phyloP scores from a whole-genome alignment of 2,113 vertebrate species.

The Bambusicola thoracicus region DNA sequence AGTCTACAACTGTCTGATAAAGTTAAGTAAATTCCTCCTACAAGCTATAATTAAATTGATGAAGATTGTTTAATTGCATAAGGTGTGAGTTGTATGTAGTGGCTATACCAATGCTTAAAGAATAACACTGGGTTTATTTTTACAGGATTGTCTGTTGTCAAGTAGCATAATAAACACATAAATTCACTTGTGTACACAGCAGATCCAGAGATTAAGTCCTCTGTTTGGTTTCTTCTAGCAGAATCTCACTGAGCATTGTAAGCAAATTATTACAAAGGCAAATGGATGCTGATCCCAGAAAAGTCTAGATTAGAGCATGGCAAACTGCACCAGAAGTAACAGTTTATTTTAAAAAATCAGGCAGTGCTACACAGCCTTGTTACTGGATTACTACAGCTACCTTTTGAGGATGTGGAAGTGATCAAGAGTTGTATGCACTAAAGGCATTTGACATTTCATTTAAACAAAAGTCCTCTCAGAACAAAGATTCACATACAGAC shows the following conservation, averaged over 20 bases:
- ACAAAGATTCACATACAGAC: not conserved
- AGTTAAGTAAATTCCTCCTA: not conserved
- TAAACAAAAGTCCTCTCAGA: not conserved
- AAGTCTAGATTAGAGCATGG: not conserved
- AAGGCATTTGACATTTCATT: not conserved
- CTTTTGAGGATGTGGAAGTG: not conserved
- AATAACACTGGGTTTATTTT: not conserved
- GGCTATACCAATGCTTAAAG: not conserved
- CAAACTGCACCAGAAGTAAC: not conserved
- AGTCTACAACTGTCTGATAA: not conserved
- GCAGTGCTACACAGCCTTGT: not conserved
- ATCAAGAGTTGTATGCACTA: not conserved
- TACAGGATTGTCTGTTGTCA: not conserved
- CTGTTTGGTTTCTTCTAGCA: not conserved
- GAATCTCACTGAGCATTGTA: not conserved
- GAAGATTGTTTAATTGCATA: not conserved
- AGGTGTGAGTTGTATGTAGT: not conserved
- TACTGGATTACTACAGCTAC: not conserved
- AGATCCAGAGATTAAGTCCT: not conserved
- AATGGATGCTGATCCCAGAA: not conserved
- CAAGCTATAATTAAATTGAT: not conserved
- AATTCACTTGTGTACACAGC: not conserved
- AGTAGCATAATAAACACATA: not conserved
- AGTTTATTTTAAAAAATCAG: not conserved
- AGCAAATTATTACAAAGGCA: not conserved